A percentile compares a stretch with the other conserved stretches of the same genome.
phyloP scores from a whole-genome alignment of 1,140 invertebrate genomes.

The Lasioglossum albipes region DNA sequence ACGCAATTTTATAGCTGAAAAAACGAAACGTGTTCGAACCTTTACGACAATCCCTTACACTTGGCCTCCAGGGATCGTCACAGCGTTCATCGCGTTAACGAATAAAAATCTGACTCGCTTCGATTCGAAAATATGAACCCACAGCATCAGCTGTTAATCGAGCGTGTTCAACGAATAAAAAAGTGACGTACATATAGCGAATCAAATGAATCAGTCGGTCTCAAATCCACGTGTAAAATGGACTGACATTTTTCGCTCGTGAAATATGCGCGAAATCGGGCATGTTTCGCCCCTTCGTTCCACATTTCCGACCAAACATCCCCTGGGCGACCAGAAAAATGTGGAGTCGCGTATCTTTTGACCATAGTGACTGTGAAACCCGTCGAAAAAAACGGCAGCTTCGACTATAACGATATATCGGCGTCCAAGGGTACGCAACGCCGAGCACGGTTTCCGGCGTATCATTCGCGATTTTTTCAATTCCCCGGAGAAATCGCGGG shows the following conservation, averaged over 20 bases:
- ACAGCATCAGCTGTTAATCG: no score
- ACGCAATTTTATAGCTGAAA: no score
- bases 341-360: no score
- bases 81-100: no score
- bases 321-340: slow-evolving; percentile 36
- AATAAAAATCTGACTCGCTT: no score
- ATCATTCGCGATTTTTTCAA: slow-evolving; percentile 75
- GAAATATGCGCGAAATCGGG: slow-evolving; percentile 63
- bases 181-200: no score
- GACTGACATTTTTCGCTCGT: background rate
- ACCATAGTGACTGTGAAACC: slow-evolving; percentile 20
- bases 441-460: slow-evolving; percentile 61
- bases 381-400: slow-evolving; percentile 23
- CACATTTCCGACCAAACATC: slow-evolving; percentile 46
- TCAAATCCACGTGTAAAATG: background rate
- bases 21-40: no score
- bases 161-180: no score
- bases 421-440: slow-evolving; percentile 1
- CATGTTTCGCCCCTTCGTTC: slow-evolving; percentile 32
- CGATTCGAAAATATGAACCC: no score
- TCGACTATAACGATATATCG: slow-evolving; percentile 45
- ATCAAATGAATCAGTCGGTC: no score
- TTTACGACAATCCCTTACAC: no score
- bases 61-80: no score
- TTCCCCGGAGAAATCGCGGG: slow-evolving; percentile 77